Evolutionary conservation across 2,888 invertebrate species (phyloP), one percentile per base, ranked within the genome.

Genomic region (Cheilosia pagana): DNA sequence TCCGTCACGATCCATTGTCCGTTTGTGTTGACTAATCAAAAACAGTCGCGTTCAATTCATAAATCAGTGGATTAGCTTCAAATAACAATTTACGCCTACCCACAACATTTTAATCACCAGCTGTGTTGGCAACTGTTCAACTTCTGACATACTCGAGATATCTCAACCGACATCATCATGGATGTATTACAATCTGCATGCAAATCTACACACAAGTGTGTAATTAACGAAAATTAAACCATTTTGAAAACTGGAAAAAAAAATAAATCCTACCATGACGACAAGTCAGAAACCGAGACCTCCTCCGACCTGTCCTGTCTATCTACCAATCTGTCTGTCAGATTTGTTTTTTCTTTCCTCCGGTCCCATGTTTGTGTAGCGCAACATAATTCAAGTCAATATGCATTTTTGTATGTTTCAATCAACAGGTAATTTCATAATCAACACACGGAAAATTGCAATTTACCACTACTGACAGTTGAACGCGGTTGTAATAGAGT

Each of bases 391-490:
- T 59, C 41, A 71, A 60, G 59, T 60, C 60, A 71, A 53, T 43
- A 53, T 53, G 35, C 12, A 23, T 68, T 62, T 62, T 48, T 55
- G 52, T 52, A 35, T 55, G 31, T 76, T 76, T 76, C 67, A 68
- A 76, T 68, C 76, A 68, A 25, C 65, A 45, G 39, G 16, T 23
- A 60, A 60, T 60, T 70, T 39, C 57, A 70, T 62, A 77, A 70
- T 45, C 53, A 39, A 35, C 43, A 28, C 10, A 35, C 12, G 35
- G 48, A 28, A 19, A 52, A 48, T 68, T 62, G 50, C 62, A 62
- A 31, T 72, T 55, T 60, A 63, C 62, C 60, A n/a, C 2, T 12
- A 31, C 57, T 57, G 70, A 78, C 70, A 71, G 62, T 70, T 50
- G 19, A 70, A 62, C 45, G 60, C 45, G 60, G 16, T 48, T 62